These are phyloP conservation scores for Sorex fumeus DNA, from an alignment of 2,113 vertebrate genomes.

Conservation along the genomic window DNA sequence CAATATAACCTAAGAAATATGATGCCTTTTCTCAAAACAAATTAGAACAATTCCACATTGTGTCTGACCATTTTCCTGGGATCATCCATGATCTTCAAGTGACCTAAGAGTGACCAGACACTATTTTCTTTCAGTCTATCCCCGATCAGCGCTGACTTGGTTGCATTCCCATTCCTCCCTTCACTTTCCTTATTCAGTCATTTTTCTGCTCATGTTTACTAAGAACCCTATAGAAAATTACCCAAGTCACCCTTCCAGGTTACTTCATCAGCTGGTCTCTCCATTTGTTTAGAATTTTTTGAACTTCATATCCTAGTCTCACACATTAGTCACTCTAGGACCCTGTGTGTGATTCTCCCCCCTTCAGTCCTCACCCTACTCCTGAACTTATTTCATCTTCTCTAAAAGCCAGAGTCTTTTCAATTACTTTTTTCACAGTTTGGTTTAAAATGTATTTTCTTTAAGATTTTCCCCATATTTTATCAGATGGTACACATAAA, in stretches of 20 bases:
- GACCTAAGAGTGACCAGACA: not conserved
- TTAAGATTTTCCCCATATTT: constrained; percentile 10
- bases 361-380: too few relatives aligned
- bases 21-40: constrained; percentile 39
- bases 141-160: not conserved
- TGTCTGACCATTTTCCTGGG: constrained; percentile 10
- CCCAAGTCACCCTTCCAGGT: not conserved
- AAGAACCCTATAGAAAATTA: not conserved
- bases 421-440: not conserved
- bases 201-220: not conserved
- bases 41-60: constrained; percentile 29
- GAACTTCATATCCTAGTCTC: not conserved
- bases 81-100: not conserved
- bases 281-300: not conserved
- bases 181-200: not conserved
- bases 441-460: constrained; percentile 25
- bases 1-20: constrained; percentile 19
- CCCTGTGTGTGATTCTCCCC: not conserved
- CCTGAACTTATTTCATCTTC: not conserved
- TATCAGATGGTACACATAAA: constrained; percentile 23
- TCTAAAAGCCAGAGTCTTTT: not conserved
- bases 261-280: not conserved
- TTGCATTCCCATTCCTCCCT: not conserved
- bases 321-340: not conserved
- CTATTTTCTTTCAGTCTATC: not conserved